These are phyloP conservation scores for Microcebus tavaratra DNA, from an alignment of 2,113 vertebrate species.

Conservation along the genomic window DNA sequence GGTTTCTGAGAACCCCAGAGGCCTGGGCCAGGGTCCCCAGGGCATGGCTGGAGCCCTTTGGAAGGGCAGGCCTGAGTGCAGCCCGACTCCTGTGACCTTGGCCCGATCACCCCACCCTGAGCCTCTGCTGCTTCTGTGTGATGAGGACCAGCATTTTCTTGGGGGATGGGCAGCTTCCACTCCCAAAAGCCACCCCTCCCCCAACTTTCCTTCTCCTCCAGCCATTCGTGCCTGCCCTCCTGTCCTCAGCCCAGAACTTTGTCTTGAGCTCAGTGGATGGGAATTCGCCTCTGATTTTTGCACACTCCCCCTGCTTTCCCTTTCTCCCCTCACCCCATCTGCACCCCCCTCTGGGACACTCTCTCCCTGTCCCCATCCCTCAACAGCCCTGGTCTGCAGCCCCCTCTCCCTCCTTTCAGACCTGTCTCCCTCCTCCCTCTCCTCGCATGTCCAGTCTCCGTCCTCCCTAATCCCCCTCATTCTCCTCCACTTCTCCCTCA, in stretches of 20 bases:
- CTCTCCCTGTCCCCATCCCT: background rate
- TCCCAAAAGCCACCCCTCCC: no score
- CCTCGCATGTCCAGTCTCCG: background rate
- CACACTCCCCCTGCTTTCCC: background rate
- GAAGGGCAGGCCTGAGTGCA: background rate
- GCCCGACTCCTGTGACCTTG: fast-evolving
- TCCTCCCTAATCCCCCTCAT: background rate
- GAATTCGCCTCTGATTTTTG: no score
- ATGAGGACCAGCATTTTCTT: background rate
- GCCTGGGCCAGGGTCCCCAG: background rate
- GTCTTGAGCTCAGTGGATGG: background rate
- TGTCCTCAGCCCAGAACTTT: background rate
- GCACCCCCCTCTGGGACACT: no score
- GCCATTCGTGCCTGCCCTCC: background rate
- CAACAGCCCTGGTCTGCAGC: background rate
- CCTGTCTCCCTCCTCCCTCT: background rate
- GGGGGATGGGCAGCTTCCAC: background rate
- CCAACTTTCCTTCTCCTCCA: background rate
- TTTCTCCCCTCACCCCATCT: background rate
- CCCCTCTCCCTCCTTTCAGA: background rate
- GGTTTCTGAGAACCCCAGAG: background rate
- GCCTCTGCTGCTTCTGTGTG: background rate
- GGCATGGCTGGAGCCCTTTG: background rate
- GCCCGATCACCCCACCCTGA: background rate
- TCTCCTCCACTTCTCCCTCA: background rate